phyloP scores from a whole-genome alignment of 2,797 vertebrate species.

The Pelobates cultripes region DNA sequence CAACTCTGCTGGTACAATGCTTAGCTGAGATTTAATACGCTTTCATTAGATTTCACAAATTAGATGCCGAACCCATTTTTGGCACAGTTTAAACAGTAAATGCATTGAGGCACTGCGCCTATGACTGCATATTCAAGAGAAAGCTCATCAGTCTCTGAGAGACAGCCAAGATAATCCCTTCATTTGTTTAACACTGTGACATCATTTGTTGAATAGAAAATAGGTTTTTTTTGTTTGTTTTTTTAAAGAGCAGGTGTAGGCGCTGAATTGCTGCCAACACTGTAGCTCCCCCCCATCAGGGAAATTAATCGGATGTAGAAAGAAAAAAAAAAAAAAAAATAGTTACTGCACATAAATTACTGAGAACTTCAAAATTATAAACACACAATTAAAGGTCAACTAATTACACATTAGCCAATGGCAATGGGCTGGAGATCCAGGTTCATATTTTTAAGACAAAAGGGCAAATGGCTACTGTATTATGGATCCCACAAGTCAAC shows the following conservation, averaged over 20 bases:
- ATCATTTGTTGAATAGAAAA: slow-evolving; percentile 24
- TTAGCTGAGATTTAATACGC: too few relatives aligned
- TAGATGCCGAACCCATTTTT: too few relatives aligned
- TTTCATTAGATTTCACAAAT: too few relatives aligned
- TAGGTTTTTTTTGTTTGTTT: neutral
- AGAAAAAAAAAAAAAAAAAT: neutral
- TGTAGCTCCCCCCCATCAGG: slow-evolving; percentile 12
- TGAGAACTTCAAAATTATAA: slow-evolving; percentile 28
- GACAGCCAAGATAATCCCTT: slow-evolving; percentile 4
- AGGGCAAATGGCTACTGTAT: slow-evolving; percentile 9
- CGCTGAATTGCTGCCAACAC: slow-evolving; percentile 12
- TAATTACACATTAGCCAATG: neutral
- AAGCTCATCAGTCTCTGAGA: neutral
- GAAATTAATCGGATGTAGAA: neutral
- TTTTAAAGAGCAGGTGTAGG: slow-evolving; percentile 22
- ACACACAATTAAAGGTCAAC: slow-evolving; percentile 27
- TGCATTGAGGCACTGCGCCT: too few relatives aligned
- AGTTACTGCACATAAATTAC: neutral
- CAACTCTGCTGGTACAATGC: too few relatives aligned
- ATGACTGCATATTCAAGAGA: too few relatives aligned
- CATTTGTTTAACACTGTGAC: slow-evolving; percentile 26
- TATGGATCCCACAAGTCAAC: slow-evolving; percentile 9
- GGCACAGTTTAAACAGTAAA: too few relatives aligned
- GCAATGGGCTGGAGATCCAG: neutral
- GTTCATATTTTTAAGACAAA: neutral